Percentiles rank a stretch among this genome's conserved stretches.
Evolutionary conservation across 2,113 vertebrate genomes (phyloP).

Genomic region (Cynopterus brachyotis): DNA sequence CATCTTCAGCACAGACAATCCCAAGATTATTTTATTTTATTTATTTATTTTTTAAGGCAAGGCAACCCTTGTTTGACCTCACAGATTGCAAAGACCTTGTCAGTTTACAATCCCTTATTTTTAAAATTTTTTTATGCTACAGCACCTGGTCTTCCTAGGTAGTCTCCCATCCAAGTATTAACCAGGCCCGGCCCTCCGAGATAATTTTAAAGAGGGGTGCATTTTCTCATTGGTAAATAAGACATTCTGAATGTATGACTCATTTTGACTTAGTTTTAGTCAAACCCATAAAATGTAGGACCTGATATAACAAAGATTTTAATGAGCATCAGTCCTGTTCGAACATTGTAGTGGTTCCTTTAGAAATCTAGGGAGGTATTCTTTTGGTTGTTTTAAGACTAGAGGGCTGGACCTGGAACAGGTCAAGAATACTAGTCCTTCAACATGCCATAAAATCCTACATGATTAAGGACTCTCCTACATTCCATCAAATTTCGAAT

Average conservation of each 20-base stretch:
- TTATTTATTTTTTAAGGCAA: too few species aligned
- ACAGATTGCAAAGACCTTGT: too few species aligned
- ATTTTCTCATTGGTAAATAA: background rate
- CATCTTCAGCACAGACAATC: background rate
- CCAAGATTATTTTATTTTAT: background rate
- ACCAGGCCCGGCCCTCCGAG: background rate
- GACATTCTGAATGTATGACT: background rate
- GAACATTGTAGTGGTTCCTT: background rate
- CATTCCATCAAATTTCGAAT: background rate
- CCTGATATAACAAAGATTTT: background rate
- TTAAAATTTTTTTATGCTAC: too few species aligned
- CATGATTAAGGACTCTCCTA: background rate
- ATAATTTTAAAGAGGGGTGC: background rate
- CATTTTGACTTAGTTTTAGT: background rate
- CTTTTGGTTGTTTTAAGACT: slow-evolving; percentile 1
- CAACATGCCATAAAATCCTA: background rate
- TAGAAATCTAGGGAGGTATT: background rate
- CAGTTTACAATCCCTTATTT: too few species aligned
- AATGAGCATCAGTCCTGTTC: background rate
- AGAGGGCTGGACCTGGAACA: background rate
- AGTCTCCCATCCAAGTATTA: too few species aligned
- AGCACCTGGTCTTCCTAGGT: too few species aligned
- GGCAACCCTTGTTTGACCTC: too few species aligned
- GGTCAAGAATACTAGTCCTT: background rate
- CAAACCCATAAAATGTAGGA: background rate